Percentiles rank a stretch among this genome's conserved stretches.
phyloP scores from a whole-genome alignment of 2,888 invertebrate species.

The Leucophenga maculata region DNA sequence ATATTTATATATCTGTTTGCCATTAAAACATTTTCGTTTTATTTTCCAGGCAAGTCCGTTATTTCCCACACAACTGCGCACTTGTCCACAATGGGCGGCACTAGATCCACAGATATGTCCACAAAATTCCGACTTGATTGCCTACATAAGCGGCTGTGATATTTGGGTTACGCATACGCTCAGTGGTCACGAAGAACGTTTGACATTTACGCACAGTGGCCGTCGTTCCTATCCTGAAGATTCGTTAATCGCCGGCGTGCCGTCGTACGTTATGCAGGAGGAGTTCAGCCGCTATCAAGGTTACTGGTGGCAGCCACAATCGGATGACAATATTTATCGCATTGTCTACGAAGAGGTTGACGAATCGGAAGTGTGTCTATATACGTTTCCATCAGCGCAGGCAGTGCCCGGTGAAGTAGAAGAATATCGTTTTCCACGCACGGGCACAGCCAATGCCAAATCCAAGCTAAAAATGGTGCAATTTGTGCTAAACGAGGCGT shows the following conservation, averaged over 20 bases:
- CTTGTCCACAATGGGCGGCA: conserved; percentile 79
- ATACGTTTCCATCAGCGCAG: conserved; percentile 89
- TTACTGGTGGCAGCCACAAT: conserved; percentile 97
- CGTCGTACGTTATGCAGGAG: conserved; percentile 98
- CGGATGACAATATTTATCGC: conserved; percentile 82
- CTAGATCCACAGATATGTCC: conserved; percentile 83
- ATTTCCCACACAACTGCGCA: conserved; percentile 78
- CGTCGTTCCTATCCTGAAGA: conserved; percentile 83
- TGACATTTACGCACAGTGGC: conserved; percentile 81
- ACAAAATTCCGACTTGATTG: conserved; percentile 80
- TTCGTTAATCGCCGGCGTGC: conserved; percentile 92
- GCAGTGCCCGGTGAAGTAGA: conserved; percentile 86
- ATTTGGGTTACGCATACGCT: conserved; percentile 84
- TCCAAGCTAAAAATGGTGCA: conserved; percentile 90
- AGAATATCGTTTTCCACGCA: conserved; percentile 88
- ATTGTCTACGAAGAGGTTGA: conserved; percentile 91
- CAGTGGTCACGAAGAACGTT: conserved; percentile 79
- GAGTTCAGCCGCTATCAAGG: conserved; percentile 97
- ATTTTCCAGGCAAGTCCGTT: conserved; percentile 73
- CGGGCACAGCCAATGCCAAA: conserved; percentile 91
- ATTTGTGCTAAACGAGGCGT: conserved; percentile 77
- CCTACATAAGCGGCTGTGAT: conserved; percentile 92
- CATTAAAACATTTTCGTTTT: not conserved
- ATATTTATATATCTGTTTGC: not conserved
- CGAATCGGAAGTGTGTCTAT: conserved; percentile 91